A percentile compares a stretch with the other conserved stretches of the same genome.
Evolutionary conservation across 2,888 invertebrate genomes (phyloP).

Genomic region (Matsumyia berberina): DNA sequence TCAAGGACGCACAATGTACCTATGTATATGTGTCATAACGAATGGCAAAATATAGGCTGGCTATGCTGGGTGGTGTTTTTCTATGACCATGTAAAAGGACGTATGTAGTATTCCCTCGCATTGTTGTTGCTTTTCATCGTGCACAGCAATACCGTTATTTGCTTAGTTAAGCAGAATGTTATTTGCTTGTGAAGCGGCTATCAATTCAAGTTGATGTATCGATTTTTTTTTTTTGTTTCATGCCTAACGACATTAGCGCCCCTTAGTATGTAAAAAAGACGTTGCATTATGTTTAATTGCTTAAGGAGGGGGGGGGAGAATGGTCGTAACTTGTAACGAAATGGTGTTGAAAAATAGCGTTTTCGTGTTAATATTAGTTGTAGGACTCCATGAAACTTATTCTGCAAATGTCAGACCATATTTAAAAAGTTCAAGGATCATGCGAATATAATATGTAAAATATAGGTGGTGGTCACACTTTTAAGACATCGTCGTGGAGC

Average conservation of each 20-base stretch:
- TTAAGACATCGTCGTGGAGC: too few species aligned
- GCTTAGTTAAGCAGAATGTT: slow-evolving; percentile 66
- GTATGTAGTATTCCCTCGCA: not conserved
- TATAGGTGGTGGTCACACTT: too few species aligned
- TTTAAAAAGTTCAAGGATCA: too few species aligned
- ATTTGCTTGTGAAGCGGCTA: slow-evolving; percentile 42
- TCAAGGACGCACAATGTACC: slow-evolving; percentile 19
- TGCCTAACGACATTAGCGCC: not conserved
- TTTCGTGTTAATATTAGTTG: too few species aligned
- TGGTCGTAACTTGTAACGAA: not conserved
- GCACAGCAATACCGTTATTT: slow-evolving; percentile 39
- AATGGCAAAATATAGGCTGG: not conserved
- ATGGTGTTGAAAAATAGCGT: too few species aligned
- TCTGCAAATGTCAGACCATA: too few species aligned
- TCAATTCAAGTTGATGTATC: slow-evolving; percentile 44
- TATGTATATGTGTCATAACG: not conserved
- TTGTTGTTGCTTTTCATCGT: slow-evolving; percentile 26
- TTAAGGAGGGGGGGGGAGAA: not conserved
- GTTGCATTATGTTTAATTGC: slow-evolving; percentile 26
- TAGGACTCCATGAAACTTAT: too few species aligned
- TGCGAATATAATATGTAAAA: too few species aligned
- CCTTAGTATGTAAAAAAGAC: slow-evolving; percentile 4
- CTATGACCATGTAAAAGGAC: slow-evolving; percentile 23
- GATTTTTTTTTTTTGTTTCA: slow-evolving; percentile 34
- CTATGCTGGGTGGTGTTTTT: slow-evolving; percentile 8